Evolutionary conservation across 2,888 invertebrate species (phyloP), one percentile per base, ranked within the genome.

Genomic region (Ceramica pisi): DNA sequence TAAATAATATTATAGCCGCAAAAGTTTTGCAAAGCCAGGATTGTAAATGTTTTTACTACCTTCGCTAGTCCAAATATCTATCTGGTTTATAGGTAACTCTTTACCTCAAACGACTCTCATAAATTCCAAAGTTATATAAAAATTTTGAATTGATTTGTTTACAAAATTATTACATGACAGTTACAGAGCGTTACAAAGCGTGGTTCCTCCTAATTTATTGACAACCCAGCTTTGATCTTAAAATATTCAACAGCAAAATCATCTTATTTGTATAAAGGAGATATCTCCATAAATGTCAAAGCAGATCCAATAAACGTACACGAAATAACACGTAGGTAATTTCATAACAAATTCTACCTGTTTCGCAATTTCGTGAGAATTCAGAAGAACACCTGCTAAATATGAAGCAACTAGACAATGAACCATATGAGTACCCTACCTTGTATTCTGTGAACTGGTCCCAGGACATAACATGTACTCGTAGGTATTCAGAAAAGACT

Each of bases 391-490:
- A 65, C 23, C 46, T 66, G 51, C 21, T 67, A 51, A 57, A 75
- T 62, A 75, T 53, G 46, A 57, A 57, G 8, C 12, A 16, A 14
- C 35, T 31, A 56, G 56, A 46, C 60, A 44, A 56, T 31, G 67
- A 55, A 50, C 21, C 21, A 57, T 57, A 38, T 35, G 53, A n/a
- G 41, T 48, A 8, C 9, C 19, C 38, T 31, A 14, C 16, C 62
- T 62, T 56, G 19, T 67, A 2, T 80, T 63, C 44, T 23, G 48
- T 55, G 68, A 50, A 75, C 75, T 31, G 21, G 23, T 62, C 48
- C 48, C 50, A 63, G 53, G 26, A 63, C 53, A 63, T 19, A 56
- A 70, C 48, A 35, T 26, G 51, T 62, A 77, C 5, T 41, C 12
- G 19, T n/a, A n/a, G n/a, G n/a, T 46, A 46, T 70, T 70, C 46